phyloP scores from a whole-genome alignment of 2,888 invertebrate species.

The Drosophila nr. perissopoda region DNA sequence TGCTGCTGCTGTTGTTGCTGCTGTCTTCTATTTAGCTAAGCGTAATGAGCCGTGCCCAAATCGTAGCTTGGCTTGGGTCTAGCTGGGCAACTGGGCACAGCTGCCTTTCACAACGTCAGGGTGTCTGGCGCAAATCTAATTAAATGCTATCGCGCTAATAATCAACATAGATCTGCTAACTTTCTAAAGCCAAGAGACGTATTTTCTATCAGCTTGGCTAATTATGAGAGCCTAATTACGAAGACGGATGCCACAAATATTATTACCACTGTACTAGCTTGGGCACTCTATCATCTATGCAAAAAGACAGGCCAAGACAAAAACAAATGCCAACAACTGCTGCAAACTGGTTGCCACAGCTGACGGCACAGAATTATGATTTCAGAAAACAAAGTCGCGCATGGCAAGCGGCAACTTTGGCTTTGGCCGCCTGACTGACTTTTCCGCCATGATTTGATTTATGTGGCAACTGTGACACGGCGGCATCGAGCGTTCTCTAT shows the following conservation, averaged over 20 bases:
- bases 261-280: slow-evolving; percentile 17
- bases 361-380: slow-evolving; percentile 66
- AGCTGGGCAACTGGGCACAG: slow-evolving; percentile 2
- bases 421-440: slow-evolving; percentile 61
- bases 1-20: fast-evolving
- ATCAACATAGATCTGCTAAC: slow-evolving; percentile 68
- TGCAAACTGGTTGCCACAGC: slow-evolving; percentile 45
- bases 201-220: slow-evolving; percentile 59
- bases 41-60: slow-evolving; percentile 65
- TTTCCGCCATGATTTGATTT: slow-evolving; percentile 76
- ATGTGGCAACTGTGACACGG: slow-evolving; percentile 81
- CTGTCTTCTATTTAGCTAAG: slow-evolving; percentile 11
- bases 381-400: slow-evolving; percentile 70
- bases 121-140: slow-evolving; percentile 68
- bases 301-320: not conserved
- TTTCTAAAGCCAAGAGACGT: slow-evolving; percentile 63
- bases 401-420: slow-evolving; percentile 66
- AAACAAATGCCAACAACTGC: slow-evolving; percentile 18
- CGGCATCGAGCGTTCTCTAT: slow-evolving; percentile 74
- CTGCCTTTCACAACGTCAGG: slow-evolving; percentile 67
- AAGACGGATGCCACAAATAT: slow-evolving; percentile 74
- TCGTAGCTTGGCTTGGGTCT: not conserved
- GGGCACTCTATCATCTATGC: slow-evolving; percentile 4
- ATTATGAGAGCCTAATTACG: slow-evolving; percentile 78
- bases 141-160: slow-evolving; percentile 80